Base-by-base conservation (phyloP, 2,113 vertebrate species). In the Tonatia bakeri region DNA sequence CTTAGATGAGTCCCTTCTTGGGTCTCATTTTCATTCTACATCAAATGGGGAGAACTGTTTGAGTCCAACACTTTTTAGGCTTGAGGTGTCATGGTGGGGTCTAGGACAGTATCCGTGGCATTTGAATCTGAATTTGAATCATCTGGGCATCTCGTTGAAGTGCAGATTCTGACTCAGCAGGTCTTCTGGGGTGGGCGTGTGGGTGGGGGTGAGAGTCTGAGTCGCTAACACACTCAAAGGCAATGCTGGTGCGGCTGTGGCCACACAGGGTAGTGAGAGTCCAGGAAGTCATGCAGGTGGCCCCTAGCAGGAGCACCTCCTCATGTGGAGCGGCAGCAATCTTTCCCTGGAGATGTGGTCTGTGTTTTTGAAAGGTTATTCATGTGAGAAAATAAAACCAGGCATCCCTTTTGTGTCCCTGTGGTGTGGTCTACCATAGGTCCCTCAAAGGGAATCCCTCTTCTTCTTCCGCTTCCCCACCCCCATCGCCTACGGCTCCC, bases 401-500 rank as follows among this genome's bases (percentile, higher is more conserved):
- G 59, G 36, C 64, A 36, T 82, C 77, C 50, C 43, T 86, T 79
- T 20, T 16, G 22, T 43, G 52, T 93, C 90, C 87, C 79, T 7
- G 28, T 56, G 52, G 73, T 1, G 40, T 69, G 85, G 61, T 65
- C 96, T 86, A 20, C 89, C 24, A 2, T 3, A 47, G 90, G 52
- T 26, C 95, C 65, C 72, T 95, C 76, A 0, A 56, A 82, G 96
- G 97, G 95, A 96, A 96, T 97, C 87, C 97, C 97, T 95, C 67
- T 95, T 79, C 85, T 56, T 91, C 69, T 64, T 64, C 61, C 61
- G 31, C 91, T 89, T 85, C 93, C 91, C 91, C 12, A 83, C 65
- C 95, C 93, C 96, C 70, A 93, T 90, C 85, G 95, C 96, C 94
- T 93, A 59, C 31, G 15, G 65, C 91, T 96, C 91, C 87, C 59